Evolutionary conservation across 2,888 invertebrate genomes (phyloP).

Genomic region (Cryptophagus acutangulus): DNA sequence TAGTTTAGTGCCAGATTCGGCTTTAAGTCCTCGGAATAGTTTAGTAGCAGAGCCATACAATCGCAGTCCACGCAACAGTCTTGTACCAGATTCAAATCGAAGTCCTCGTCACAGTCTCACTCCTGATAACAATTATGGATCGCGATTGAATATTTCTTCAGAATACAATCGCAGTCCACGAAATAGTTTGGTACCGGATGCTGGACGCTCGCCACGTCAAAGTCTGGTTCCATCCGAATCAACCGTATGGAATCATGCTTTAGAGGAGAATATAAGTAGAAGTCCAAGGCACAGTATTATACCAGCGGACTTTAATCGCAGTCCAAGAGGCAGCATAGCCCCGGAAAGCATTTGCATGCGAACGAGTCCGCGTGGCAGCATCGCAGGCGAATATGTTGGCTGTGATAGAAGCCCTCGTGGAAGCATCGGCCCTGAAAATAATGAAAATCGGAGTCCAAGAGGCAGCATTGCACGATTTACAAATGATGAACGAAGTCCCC

Average conservation of each 20-base stretch:
- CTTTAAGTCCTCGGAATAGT: slow-evolving; percentile 52
- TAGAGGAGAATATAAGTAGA: slow-evolving; percentile 49
- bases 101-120: slow-evolving; percentile 58
- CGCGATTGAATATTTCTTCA: slow-evolving; percentile 44
- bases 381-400: slow-evolving; percentile 42
- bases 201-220: slow-evolving; percentile 51
- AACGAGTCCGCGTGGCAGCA: slow-evolving; percentile 58
- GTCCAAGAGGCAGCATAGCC: slow-evolving; percentile 52
- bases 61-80: slow-evolving; percentile 54
- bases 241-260: slow-evolving; percentile 54
- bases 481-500: slow-evolving; percentile 50
- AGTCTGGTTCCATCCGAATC: slow-evolving; percentile 58
- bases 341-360: slow-evolving; percentile 52
- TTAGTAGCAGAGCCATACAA: slow-evolving; percentile 50
- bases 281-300: slow-evolving; percentile 57
- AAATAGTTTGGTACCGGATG: slow-evolving; percentile 52
- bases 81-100: slow-evolving; percentile 54
- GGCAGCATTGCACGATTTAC: slow-evolving; percentile 58
- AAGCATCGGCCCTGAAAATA: slow-evolving; percentile 55
- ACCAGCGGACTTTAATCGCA: slow-evolving; percentile 51
- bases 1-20: slow-evolving; percentile 41
- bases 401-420: slow-evolving; percentile 52
- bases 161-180: slow-evolving; percentile 51
- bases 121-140: slow-evolving; percentile 51
- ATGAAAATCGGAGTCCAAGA: slow-evolving; percentile 56